These are phyloP conservation scores for Echeneis naucrates DNA, from an alignment of 2,797 vertebrate species.

Conservation along the genomic window DNA sequence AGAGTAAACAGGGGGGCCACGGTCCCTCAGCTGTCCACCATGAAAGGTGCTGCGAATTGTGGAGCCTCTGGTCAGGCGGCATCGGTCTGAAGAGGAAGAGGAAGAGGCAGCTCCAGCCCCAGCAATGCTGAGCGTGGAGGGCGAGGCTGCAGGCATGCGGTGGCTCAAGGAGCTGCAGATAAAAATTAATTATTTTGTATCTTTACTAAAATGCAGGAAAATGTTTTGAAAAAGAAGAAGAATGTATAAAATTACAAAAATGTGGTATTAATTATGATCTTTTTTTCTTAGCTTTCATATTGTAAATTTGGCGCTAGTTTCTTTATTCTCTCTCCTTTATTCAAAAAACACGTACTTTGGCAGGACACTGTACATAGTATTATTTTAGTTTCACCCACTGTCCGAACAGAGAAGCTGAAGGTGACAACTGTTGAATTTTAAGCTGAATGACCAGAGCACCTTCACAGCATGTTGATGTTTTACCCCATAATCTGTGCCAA, in stretches of 20 bases:
- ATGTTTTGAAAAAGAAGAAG: background rate
- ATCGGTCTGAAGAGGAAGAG: conserved; percentile 86
- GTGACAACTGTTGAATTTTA: no score
- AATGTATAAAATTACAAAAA: background rate
- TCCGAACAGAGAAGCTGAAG: no score
- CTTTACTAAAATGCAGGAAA: background rate
- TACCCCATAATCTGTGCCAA: background rate
- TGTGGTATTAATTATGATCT: background rate
- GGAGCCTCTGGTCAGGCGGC: conserved; percentile 91
- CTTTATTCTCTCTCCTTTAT: no score
- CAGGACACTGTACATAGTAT: no score
- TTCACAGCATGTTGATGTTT: background rate
- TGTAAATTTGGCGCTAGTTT: no score
- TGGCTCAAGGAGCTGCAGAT: conserved; percentile 85
- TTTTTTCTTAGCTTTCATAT: no score
- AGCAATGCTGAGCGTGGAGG: conserved; percentile 92
- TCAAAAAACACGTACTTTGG: no score
- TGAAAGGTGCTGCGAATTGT: conserved; percentile 95
- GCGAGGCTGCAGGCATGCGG: conserved; percentile 89
- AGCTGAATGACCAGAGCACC: no score
- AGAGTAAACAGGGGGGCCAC: conserved; percentile 87
- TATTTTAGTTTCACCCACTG: no score
- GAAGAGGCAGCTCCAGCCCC: conserved; percentile 86
- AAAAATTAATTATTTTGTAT: background rate
- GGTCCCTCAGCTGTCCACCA: conserved; percentile 92